Evolutionary conservation across 2,888 invertebrate species (phyloP).

Genomic region (Charanyca ferruginea): DNA sequence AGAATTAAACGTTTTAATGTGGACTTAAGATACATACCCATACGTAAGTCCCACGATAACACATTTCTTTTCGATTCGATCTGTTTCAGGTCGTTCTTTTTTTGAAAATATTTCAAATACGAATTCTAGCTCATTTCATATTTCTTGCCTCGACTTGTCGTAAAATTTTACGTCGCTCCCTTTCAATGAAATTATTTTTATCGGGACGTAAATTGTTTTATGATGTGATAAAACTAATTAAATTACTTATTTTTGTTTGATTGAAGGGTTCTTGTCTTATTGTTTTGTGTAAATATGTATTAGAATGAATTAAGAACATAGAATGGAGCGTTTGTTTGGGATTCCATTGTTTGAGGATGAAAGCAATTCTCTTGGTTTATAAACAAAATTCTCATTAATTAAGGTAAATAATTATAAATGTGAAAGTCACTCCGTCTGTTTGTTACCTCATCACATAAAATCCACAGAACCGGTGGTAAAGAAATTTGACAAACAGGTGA

Average conservation of each 20-base stretch:
- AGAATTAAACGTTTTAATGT: not conserved
- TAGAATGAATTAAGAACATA: not conserved
- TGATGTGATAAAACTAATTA: slow-evolving; percentile 25
- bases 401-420: too few species aligned
- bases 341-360: not conserved
- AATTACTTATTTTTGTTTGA: slow-evolving; percentile 22
- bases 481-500: too few species aligned
- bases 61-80: too few species aligned
- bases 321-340: not conserved
- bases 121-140: slow-evolving; percentile 20
- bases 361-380: too few species aligned
- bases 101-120: not conserved
- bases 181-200: slow-evolving; percentile 42
- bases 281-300: not conserved
- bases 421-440: too few species aligned
- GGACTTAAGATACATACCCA: too few species aligned
- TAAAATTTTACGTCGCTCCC: slow-evolving; percentile 45
- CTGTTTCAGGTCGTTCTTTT: too few species aligned
- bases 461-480: too few species aligned
- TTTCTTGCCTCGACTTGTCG: slow-evolving; percentile 26
- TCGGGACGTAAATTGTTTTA: slow-evolving; percentile 31
- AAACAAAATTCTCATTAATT: too few species aligned
- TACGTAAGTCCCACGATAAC: too few species aligned
- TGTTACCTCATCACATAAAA: too few species aligned
- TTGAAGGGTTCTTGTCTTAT: not conserved